phyloP scores from a whole-genome alignment of 2,888 invertebrate species.

The Pristionchus exspectatus region DNA sequence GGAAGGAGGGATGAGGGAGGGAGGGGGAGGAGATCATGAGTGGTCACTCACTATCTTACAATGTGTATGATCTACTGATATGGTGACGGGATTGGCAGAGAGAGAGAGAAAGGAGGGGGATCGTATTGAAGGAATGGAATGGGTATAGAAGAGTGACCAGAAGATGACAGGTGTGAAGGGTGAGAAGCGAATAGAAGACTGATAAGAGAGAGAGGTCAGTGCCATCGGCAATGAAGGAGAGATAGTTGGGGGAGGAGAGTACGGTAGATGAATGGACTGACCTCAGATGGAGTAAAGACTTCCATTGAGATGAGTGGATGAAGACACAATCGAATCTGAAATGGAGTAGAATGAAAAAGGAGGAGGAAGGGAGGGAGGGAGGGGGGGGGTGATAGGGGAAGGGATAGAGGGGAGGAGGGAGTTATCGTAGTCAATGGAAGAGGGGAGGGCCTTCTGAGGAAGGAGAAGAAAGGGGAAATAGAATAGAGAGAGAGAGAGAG shows the following conservation, averaged over 20 bases:
- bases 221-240: neutral
- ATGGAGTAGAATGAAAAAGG: conserved; percentile 5
- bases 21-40: neutral
- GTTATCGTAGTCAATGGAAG: conserved; percentile 32
- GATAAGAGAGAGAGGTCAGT: neutral
- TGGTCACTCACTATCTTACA: neutral
- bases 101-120: neutral
- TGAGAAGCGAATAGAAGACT: neutral
- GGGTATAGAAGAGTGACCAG: neutral
- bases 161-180: neutral
- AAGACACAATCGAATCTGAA: neutral
- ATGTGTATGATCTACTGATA: neutral
- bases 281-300: conserved; percentile 31
- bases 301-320: conserved; percentile 19
- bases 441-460: conserved; percentile 29
- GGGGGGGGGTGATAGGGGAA: conserved; percentile 25
- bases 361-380: neutral
- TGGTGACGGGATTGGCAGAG: neutral
- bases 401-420: conserved; percentile 36
- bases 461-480: conserved; percentile 10
- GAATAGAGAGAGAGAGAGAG: neutral
- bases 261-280: neutral
- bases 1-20: neutral
- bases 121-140: neutral
- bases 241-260: neutral